Evolutionary conservation across 2,113 vertebrate species (phyloP).

Genomic region (Gnathonemus echidnorhynchus): DNA sequence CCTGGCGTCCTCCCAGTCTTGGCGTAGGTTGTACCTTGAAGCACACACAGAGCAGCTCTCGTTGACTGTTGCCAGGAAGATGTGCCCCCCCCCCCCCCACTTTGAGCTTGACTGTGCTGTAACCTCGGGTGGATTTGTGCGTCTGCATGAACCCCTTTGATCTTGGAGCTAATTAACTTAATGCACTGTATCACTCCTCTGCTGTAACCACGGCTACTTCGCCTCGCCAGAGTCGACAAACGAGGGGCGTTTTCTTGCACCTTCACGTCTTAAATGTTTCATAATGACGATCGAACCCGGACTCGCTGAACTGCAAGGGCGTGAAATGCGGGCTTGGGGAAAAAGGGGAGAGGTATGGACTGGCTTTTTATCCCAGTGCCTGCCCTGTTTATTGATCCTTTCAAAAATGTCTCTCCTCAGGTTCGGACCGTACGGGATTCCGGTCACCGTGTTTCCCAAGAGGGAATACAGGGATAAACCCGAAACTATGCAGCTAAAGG

Average conservation of each 20-base stretch:
- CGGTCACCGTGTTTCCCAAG: conserved; percentile 87
- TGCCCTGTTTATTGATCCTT: not conserved
- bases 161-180: conserved; percentile 19
- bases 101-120: not conserved
- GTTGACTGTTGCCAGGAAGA: conserved; percentile 2
- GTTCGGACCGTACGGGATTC: conserved; percentile 96
- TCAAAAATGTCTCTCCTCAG: conserved; percentile 53
- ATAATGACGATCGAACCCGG: not conserved
- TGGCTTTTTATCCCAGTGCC: not conserved
- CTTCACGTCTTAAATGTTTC: not conserved
- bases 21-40: not conserved
- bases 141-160: conserved; percentile 4
- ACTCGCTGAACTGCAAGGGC: not conserved
- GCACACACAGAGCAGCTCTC: not conserved
- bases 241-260: not conserved
- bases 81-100: not conserved
- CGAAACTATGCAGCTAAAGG: conserved; percentile 72
- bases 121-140: conserved; percentile 13
- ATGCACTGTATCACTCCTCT: not conserved
- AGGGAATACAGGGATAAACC: conserved; percentile 79
- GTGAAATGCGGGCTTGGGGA: not conserved
- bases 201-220: not conserved
- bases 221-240: not conserved
- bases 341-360: no score
- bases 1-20: not conserved